phyloP scores from a whole-genome alignment of 2,888 invertebrate genomes.

The Noctua janthina region DNA sequence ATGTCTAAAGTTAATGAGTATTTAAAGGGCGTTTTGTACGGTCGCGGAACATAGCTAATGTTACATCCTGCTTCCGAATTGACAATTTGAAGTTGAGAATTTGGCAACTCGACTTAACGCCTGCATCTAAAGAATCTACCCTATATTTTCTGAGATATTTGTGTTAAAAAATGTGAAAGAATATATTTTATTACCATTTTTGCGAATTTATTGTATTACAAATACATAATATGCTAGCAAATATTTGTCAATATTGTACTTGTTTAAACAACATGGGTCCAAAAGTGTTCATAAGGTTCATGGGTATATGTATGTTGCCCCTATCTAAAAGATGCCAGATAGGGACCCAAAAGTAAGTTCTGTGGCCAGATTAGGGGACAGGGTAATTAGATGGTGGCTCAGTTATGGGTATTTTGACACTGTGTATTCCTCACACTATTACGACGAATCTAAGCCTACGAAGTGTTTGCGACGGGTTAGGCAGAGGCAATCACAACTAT shows the following conservation, averaged over 20 bases:
- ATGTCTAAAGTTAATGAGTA: neutral
- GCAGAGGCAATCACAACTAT: neutral
- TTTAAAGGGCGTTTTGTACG: neutral
- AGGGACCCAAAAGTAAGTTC: neutral
- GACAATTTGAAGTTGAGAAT: neutral
- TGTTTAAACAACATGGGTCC: neutral
- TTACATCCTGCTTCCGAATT: neutral
- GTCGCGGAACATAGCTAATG: no score
- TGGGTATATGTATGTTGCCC: neutral
- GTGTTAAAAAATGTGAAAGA: neutral
- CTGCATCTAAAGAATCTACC: neutral
- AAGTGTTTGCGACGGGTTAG: neutral
- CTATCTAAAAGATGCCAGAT: neutral
- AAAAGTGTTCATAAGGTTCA: neutral
- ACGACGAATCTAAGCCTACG: neutral
- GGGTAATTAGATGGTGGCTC: neutral
- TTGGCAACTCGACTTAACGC: no score
- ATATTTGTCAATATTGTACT: neutral
- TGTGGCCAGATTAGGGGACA: neutral
- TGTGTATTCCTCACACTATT: neutral
- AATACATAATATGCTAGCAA: neutral
- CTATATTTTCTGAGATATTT: neutral
- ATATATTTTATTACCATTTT: neutral
- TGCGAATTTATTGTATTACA: neutral
- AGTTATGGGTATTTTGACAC: neutral